Percentiles rank a stretch among this genome's conserved stretches.
Evolutionary conservation across 2,113 vertebrate genomes (phyloP).

Genomic region (Diadophis punctatus): DNA sequence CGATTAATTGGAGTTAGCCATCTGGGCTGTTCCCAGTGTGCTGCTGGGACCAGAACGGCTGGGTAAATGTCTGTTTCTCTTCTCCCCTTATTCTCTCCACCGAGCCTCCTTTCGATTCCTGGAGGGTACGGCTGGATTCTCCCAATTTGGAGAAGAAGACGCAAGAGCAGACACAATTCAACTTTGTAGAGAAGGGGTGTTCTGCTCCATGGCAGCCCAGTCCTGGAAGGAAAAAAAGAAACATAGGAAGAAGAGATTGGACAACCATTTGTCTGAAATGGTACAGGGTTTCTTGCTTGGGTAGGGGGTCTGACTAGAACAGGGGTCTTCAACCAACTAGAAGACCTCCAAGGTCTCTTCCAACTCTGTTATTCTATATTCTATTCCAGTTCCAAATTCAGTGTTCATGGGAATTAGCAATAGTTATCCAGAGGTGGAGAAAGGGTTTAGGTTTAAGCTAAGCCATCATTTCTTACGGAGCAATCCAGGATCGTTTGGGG

Average conservation of each 20-base stretch:
- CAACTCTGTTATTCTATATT: background rate
- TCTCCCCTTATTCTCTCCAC: too few species aligned
- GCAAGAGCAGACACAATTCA: background rate
- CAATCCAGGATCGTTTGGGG: background rate
- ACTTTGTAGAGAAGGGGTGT: too few species aligned
- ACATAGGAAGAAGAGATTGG: background rate
- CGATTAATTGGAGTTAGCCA: constrained; percentile 24
- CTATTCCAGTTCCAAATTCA: background rate
- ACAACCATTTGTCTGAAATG: background rate
- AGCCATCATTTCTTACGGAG: background rate
- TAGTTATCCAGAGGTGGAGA: background rate
- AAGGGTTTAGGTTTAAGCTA: background rate
- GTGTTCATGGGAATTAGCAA: background rate
- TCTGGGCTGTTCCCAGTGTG: constrained; percentile 12
- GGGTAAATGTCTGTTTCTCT: background rate
- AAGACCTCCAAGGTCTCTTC: background rate
- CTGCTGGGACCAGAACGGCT: background rate
- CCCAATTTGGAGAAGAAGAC: background rate
- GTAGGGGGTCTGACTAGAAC: background rate
- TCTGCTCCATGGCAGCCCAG: too few species aligned
- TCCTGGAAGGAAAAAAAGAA: background rate
- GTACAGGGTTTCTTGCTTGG: background rate
- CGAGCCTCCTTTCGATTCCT: too few species aligned
- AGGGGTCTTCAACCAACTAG: too few species aligned
- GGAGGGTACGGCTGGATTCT: too few species aligned